Conservation (phyloP, 2,797 vertebrate species). For the Philypnodon macrostomus region DNA sequence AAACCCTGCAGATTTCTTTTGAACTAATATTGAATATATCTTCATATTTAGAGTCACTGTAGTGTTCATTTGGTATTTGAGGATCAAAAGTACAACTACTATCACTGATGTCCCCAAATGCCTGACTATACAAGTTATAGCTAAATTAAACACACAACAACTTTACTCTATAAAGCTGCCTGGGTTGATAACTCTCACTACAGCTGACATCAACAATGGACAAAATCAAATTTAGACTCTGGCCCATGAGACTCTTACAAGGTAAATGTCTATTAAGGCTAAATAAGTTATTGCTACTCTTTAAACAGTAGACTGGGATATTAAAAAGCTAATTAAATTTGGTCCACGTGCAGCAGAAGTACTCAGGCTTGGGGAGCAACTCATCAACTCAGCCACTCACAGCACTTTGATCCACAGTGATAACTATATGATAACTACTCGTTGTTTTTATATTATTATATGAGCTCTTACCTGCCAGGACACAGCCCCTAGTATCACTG, state of each 20-base stretch:
- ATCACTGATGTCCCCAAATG: neutral
- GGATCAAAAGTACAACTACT: too few species aligned
- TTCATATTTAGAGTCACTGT: too few species aligned
- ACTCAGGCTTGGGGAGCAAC: conserved; percentile 37
- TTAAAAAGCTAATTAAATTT: conserved; percentile 66
- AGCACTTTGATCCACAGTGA: conserved; percentile 1
- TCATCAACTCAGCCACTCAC: conserved; percentile 21
- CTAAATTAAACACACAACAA: conserved; percentile 17
- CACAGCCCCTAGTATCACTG: conserved; percentile 87
- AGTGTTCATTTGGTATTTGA: too few species aligned
- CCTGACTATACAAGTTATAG: conserved; percentile 4
- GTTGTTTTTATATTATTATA: neutral
- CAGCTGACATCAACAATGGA: conserved; percentile 41
- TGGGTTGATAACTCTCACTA: conserved; percentile 12
- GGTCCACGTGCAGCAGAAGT: conserved; percentile 49
- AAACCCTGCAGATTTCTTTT: too few species aligned
- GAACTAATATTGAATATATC: too few species aligned
- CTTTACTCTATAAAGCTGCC: neutral
- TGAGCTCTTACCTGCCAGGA: conserved; percentile 90
- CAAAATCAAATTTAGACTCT: conserved; percentile 49
- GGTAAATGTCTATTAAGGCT: conserved; percentile 63
- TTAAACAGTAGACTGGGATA: conserved; percentile 56
- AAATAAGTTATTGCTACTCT: conserved; percentile 63
- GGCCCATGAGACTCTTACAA: conserved; percentile 52
- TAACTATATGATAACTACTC: neutral